Base-by-base conservation (phyloP, 2,888 invertebrate genomes). In the Anoncus sp. region DNA sequence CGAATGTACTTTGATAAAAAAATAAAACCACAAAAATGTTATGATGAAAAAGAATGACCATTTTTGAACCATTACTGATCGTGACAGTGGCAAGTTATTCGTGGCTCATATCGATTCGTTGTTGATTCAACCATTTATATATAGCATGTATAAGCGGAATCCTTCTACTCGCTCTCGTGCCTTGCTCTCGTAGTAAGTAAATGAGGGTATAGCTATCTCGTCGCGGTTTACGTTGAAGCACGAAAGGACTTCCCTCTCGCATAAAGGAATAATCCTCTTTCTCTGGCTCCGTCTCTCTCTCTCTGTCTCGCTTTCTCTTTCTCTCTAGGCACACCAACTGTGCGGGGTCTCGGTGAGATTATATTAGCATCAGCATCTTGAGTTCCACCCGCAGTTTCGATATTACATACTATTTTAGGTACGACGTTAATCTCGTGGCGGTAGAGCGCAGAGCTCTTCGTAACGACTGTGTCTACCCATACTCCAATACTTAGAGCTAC, bases 391-490 rank as follows among this genome's bases (percentile, higher is more conserved):
- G 38, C 63, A 49, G 18, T 40, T 43, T 20, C 53, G 45, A 55
- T 67, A 67, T 55, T 35, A 51, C 16, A 45, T 62, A 53, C 35
- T 60, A 47, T 43, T 75, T 75, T 53, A n/a, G 66, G 45, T 55
- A 75, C 62, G 35, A 45, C 40, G 67, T 75, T 75, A 67, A 75
- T 75, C 74, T 67, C 67, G 14, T 43, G 35, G 45, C 67, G 38
- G 66, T 18, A 43, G 27, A 31, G n/a, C 20, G 9, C 2, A 49
- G 18, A n/a, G 4, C 18, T 43, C 18, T 12, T 38, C 24, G 16
- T 40, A 40, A 24, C 20, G 24, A 53, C 27, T 4, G 24, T 53
- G 35, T 38, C 38, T 49, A 27, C 62, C 62, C 12, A 27, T 18
- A 45, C 16, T 43, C 3, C 16, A 20, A 18, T 7, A 16, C 27